Evolutionary conservation across 2,797 vertebrate species (phyloP), one percentile per base, ranked within the genome.

Genomic region (Macropodus opercularis): DNA sequence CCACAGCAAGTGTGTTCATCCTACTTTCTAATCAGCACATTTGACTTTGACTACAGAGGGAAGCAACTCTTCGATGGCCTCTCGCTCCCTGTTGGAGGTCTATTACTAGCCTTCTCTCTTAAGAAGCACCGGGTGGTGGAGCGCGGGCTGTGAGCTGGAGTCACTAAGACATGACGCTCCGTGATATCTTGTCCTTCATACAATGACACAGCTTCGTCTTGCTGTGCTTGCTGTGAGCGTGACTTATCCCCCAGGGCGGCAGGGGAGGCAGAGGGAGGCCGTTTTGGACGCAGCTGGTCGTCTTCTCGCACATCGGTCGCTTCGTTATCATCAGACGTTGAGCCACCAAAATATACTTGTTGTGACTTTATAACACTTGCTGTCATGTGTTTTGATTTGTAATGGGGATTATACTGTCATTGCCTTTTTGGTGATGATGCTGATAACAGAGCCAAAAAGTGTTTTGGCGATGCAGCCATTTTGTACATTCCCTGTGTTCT

Each of bases 401-500:
- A 32, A 55, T 19, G 29, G 17, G 14, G 10, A 4, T 31, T 6
- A 14, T 32, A n/a, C 48, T 29, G 44, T 3, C 19, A 5, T 47
- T 21, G 17, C 26, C 22, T 38, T 18, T 29, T 21, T 9, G 13
- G 44, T 48, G 56, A 19, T 38, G 24, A 3, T 39, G 50, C 12
- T 52, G 53, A 49, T 35, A 22, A 60, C 41, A 41, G n/a, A 54
- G 42, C 43, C n/a, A 13, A 58, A 76, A 74, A 61, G 39, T 63
- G 53, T 67, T 66, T 38, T 63, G 63, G 35, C 27, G n/a, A 34
- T 0, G 22, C 79, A 67, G 64, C 88, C 90, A 89, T 90, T 89
- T 88, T 85, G 82, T 85, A 77, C 49, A n/a, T 68, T 41, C 22
- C 54, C 50, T 15, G 22, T 22, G 21, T 72, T 46, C 39, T 43